Evolutionary conservation across 2,888 invertebrate species (phyloP), one percentile per base, ranked within the genome.

Genomic region (Catocala fraxini): DNA sequence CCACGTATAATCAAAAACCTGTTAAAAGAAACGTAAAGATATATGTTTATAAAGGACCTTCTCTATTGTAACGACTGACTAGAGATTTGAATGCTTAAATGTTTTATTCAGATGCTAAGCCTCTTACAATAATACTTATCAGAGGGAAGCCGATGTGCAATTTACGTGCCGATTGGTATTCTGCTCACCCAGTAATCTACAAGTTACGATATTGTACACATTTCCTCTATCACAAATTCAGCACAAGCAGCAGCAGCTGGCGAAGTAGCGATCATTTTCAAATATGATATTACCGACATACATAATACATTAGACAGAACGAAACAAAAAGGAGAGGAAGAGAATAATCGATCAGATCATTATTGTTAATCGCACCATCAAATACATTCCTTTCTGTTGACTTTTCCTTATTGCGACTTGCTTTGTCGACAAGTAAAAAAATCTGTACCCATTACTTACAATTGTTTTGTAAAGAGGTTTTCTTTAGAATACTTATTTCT

Each of bases 301-400:
- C 68, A 59, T 62, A 68, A 68, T 65, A 70, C 68, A 75, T 72
- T 59, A 65, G 56, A 61, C 13, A 49, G 15, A 56, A 58, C 51
- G 45, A 71, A 75, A 75, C 63, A 63, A 62, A 63, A 62, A 55
- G 42, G 47, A 59, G 56, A 59, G 43, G 55, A 58, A 59, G 64
- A 73, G 73, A 78, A 75, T 73, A 78, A 78, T 77, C 76, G 76
- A 78, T 78, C 68, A 54, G 56, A 66, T 75, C 73, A 67, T 77
- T 78, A 73, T 68, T 64, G 69, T 65, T 75, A 78, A 77, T 78
- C 73, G 69, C 56, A 62, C 73, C 64, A 78, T 73, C 79, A 71
- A 78, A 78, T 65, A 77, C 71, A 75, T 71, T 63, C 60, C 65
- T 67, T 59, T 33, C 62, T 53, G 51, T 63, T 70, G 64, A 67